These are phyloP conservation scores for Semnornis frantzii DNA, from an alignment of 2,113 vertebrate species.

Conservation along the genomic window DNA sequence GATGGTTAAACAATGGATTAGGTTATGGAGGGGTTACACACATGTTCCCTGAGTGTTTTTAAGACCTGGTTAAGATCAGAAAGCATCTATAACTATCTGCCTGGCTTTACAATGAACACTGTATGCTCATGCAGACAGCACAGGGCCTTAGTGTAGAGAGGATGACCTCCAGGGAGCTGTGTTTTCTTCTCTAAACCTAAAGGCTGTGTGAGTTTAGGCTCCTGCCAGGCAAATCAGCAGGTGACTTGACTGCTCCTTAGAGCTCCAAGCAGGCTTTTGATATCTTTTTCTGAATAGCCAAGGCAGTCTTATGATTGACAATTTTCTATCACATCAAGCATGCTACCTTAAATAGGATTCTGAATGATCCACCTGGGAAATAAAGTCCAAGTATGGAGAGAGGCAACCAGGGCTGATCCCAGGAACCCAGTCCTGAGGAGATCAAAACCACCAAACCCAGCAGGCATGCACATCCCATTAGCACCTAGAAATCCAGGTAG, in stretches of 20 bases:
- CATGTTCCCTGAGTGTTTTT: not conserved
- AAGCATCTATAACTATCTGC: not conserved
- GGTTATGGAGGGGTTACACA: slow-evolving; percentile 4
- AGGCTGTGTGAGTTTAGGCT: not conserved
- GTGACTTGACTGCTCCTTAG: slow-evolving; percentile 40
- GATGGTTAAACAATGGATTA: not conserved
- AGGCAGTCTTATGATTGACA: slow-evolving; percentile 31
- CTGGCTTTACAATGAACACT: not conserved
- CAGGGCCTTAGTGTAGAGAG: not conserved
- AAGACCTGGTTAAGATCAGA: not conserved
- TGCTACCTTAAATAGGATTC: slow-evolving; percentile 29
- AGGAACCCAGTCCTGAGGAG: not conserved
- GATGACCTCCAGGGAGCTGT: not conserved
- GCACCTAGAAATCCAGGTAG: not conserved
- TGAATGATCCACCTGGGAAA: not conserved
- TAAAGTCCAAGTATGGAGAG: slow-evolving; percentile 14
- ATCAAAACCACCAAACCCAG: not conserved
- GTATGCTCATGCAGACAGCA: not conserved
- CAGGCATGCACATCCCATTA: not conserved
- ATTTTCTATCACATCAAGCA: slow-evolving; percentile 24
- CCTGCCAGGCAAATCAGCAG: slow-evolving; percentile 42
- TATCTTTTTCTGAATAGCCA: slow-evolving; percentile 32
- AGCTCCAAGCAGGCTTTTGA: slow-evolving; percentile 42
- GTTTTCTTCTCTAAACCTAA: not conserved
- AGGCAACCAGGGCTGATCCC: fast-evolving